These are phyloP conservation scores for Epirrhoe alternata DNA, from an alignment of 2,888 invertebrate species.

Conservation along the genomic window DNA sequence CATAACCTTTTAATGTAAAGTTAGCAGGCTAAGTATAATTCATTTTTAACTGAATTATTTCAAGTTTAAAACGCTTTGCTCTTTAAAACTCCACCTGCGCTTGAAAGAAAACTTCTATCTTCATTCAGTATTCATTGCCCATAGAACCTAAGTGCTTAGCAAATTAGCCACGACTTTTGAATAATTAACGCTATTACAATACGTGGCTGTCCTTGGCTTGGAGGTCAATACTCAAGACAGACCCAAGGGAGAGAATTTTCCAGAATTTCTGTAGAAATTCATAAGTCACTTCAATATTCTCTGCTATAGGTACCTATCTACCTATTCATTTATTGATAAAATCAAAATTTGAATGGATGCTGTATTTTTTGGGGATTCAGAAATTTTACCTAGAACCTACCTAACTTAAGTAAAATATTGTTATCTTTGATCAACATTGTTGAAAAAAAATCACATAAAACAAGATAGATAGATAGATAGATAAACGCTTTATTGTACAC, in stretches of 20 bases:
- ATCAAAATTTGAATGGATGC: constrained; percentile 7
- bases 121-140: constrained; percentile 20
- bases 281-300: not conserved
- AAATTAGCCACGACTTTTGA: constrained; percentile 13
- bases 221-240: constrained; percentile 17
- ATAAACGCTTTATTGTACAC: too few relatives aligned
- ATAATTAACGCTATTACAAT: constrained; percentile 19
- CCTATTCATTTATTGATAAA: constrained; percentile 16
- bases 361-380: not conserved
- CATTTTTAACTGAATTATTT: too few relatives aligned
- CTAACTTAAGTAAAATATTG: too few relatives aligned
- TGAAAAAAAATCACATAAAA: too few relatives aligned
- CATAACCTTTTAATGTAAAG: too few relatives aligned
- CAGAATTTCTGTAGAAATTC: constrained; percentile 11
- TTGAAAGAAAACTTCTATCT: not conserved
- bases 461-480: too few relatives aligned
- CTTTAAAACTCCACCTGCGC: not conserved
- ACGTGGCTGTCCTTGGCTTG: constrained; percentile 10
- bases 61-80: not conserved
- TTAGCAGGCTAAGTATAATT: too few relatives aligned
- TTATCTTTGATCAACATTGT: too few relatives aligned
- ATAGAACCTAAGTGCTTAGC: constrained; percentile 17
- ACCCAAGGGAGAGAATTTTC: constrained; percentile 18
- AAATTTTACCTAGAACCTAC: too few relatives aligned
- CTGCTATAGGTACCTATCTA: too few relatives aligned